These are phyloP conservation scores for Caenorhabditis panamensis DNA, from an alignment of 2,888 invertebrate species.

Conservation along the genomic window DNA sequence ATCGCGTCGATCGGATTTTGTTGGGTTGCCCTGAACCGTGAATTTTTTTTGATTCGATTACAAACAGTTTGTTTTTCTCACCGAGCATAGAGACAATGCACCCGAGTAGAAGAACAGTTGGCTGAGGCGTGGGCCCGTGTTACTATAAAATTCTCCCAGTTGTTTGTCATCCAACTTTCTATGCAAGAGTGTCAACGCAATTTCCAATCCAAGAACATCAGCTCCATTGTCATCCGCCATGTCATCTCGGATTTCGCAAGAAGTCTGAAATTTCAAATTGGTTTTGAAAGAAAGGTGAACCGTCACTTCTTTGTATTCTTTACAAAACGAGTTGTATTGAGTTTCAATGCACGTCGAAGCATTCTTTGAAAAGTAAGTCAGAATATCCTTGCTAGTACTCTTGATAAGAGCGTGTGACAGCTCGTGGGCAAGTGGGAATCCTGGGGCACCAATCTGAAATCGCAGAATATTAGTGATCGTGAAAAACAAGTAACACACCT, in stretches of 20 bases:
- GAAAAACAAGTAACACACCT: background rate
- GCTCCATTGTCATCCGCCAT: constrained; percentile 6
- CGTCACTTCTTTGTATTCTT: background rate
- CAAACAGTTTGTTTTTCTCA: background rate
- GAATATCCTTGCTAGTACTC: background rate
- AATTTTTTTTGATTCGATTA: background rate
- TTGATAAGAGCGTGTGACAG: background rate
- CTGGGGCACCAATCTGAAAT: background rate
- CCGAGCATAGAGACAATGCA: background rate
- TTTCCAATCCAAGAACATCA: background rate
- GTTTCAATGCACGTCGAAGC: background rate
- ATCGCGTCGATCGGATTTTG: background rate
- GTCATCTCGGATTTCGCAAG: background rate
- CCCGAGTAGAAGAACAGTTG: background rate
- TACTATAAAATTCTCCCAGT: background rate
- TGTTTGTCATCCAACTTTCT: background rate
- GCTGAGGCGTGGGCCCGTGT: background rate
- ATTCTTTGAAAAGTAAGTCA: background rate
- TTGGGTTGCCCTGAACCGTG: too few relatives aligned
- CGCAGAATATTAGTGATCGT: too few relatives aligned
- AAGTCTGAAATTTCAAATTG: too few relatives aligned
- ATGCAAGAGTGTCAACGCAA: background rate
- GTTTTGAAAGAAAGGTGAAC: too few relatives aligned
- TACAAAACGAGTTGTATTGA: background rate
- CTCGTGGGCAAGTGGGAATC: constrained; percentile 4